Base-by-base conservation (phyloP, 2,797 vertebrate species). In the Gambusia yucatana region DNA sequence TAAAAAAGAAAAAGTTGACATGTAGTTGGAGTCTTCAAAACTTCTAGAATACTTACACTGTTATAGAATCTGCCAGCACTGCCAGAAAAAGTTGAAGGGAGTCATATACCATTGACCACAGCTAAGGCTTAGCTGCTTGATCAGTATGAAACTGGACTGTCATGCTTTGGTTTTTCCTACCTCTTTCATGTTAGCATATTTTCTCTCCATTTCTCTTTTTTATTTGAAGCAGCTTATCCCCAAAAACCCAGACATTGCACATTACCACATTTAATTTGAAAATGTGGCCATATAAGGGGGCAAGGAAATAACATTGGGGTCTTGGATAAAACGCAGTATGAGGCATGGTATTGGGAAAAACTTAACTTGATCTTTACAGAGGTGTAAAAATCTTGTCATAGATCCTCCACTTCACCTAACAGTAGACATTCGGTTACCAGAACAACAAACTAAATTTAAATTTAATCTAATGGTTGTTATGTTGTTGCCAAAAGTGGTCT, bases 81-180 rank as follows among this genome's bases (percentile, higher is more conserved):
- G 30, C 11, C n/a, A 75, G 65, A 82, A 79, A 70, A 63, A 41
- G 77, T 73, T 74, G 33, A n/a, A 83, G 72, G 28, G 76, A 16
- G 36, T 83, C 75, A 52, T 74, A 57, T 57, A 8, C 46, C 52
- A 77, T 84, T 83, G 75, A 17, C 69, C 79, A 57, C 28, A 75
- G 39, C 7, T 52, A 33, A 57, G 36, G 33, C 52, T 72, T 43
- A 83, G 80, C 59, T 73, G 59, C 78, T 77, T 84, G 73, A 79
- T 61, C 65, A 82, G 22, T 52, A 39, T 72, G 46, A 83, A 81
- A 84, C 50, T 47, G 63, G 41, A 46, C 59, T 83, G 76, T 84
- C 72, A 82, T 73, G n/a, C 76, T 80, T 82, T 82, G 43, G 77
- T 83, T 46, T 61, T 79, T 36, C 3, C 8, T 63, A 17, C 61